Evolutionary conservation across 2,113 vertebrate genomes (phyloP), one percentile per base, ranked within the genome.

Genomic region (Chamaea fasciata): DNA sequence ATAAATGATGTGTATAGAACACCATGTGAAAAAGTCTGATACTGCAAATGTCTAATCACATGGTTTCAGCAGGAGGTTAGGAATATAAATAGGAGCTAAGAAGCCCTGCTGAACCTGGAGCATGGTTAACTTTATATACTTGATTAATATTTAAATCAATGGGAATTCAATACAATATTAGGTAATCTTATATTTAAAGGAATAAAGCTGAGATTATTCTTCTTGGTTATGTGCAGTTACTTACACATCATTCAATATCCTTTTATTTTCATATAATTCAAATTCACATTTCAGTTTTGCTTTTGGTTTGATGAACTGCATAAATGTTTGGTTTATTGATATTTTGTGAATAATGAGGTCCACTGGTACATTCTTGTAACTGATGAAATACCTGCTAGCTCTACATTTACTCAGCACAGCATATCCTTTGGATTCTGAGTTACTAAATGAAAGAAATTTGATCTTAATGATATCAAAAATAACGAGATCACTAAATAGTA

Each of bases 281-380:
- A 94, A 85, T 78, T 91, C 84, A 82, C 15, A 44, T 64, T 71
- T 91, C 49, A 44, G 18, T 64, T 85, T 79, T 79, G 30, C 49
- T 81, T 60, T 56, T 92, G 44, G 44, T 89, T 92, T 96, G 30
- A 59, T 82, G 84, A 87, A 87, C 27, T 79, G 65, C 68, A 64
- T 50, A 89, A 80, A 81, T 53, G 47, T 83, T 95, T 86, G 11
- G 35, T 55, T 84, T 91, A 84, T 81, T 23, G 27, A 84, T 82
- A 75, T 79, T 75, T 87, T 87, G 47, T 91, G 84, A 92, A 89
- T 78, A 89, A 87, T 87, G 62, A 82, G 42, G 77, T 92, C 55
- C 77, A 60, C 33, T n/a, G 86, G 56, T 71, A 68, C 69, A 68
- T 52, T 87, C 44, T 64, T 86, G 73, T 64, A 73, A 56, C 56